These are phyloP conservation scores for Sapajus apella DNA, from an alignment of 2,113 vertebrate genomes.

Conservation along the genomic window DNA sequence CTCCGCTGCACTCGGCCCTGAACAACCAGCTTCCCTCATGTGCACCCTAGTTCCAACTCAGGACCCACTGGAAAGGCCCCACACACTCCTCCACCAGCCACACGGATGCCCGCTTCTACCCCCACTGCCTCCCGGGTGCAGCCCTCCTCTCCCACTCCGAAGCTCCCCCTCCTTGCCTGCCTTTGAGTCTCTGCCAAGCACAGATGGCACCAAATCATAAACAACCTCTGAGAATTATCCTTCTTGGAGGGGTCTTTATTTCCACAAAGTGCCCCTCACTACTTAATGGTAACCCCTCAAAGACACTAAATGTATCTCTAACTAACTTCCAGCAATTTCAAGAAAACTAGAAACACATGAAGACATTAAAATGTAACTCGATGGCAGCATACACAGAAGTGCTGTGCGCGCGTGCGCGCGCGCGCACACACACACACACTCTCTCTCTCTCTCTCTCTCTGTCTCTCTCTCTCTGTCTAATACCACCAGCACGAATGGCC, in stretches of 20 bases:
- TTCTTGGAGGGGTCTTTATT: background rate
- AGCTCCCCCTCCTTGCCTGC: background rate
- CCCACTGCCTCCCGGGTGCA: too few species aligned
- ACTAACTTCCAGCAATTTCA: background rate
- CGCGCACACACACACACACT: too few species aligned
- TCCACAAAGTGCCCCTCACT: background rate
- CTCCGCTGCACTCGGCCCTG: background rate
- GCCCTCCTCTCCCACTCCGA: background rate
- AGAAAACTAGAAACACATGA: background rate
- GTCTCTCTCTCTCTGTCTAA: too few species aligned
- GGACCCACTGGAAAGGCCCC: background rate
- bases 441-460: too few species aligned
- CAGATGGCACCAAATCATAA: accelerated
- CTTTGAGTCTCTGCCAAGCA: background rate
- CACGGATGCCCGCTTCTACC: accelerated
- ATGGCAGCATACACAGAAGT: too few species aligned
- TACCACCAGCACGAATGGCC: background rate
- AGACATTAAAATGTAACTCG: background rate
- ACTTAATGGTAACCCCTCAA: background rate
- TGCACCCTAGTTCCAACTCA: background rate
- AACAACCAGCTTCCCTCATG: background rate
- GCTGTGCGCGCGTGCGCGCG: accelerated
- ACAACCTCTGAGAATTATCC: background rate
- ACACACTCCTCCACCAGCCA: accelerated
- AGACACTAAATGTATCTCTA: background rate